Evolutionary conservation across 2,797 vertebrate genomes (phyloP).

Genomic region (Sternotherus odoratus): DNA sequence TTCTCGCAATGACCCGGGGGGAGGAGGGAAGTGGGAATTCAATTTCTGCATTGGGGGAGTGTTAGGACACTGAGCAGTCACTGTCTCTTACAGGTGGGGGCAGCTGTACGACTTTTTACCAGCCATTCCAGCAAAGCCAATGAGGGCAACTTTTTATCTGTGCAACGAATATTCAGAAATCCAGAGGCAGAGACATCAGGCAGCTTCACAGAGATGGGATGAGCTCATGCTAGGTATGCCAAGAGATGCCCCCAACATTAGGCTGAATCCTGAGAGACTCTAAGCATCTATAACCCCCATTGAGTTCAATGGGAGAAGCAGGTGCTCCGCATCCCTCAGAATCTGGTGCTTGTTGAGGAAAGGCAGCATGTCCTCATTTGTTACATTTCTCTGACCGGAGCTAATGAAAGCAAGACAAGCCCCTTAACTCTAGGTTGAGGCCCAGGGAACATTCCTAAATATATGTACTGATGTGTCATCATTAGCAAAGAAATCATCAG

Average conservation of each 20-base stretch:
- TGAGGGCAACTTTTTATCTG: constrained; percentile 38
- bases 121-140: constrained; percentile 54
- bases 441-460: neutral
- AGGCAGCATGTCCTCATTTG: neutral
- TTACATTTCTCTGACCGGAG: neutral
- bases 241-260: constrained; percentile 1
- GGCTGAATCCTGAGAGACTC: neutral
- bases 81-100: constrained; percentile 12
- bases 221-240: constrained; percentile 22
- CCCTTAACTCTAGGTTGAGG: neutral
- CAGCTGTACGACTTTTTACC: neutral
- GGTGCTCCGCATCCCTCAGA: constrained; percentile 34
- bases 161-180: neutral
- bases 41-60: neutral
- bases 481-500: constrained; percentile 31
- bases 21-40: too few species aligned
- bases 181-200: constrained; percentile 36
- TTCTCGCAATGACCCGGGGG: too few species aligned
- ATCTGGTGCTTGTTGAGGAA: neutral
- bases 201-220: constrained; percentile 1
- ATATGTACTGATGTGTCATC: neutral
- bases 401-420: neutral
- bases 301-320: neutral
- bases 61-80: neutral
- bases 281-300: neutral